Evolutionary conservation across 2,797 vertebrate species (phyloP).

Genomic region (Calcarius lapponicus): DNA sequence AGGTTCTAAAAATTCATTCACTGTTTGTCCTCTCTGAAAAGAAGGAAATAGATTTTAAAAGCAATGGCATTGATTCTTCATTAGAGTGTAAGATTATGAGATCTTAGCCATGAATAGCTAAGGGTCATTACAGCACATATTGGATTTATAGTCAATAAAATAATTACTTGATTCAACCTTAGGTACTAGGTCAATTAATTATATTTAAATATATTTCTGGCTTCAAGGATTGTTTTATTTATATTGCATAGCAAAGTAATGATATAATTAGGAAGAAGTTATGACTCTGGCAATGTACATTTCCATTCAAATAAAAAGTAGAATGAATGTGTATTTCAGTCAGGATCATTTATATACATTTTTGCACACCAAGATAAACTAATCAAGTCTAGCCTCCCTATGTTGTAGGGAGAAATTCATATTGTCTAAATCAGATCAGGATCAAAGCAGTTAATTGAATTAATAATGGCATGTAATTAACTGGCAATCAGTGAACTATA

Average conservation of each 20-base stretch:
- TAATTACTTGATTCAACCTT: constrained; percentile 74
- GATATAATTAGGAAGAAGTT: constrained; percentile 75
- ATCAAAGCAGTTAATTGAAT: not conserved
- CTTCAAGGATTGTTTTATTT: constrained; percentile 71
- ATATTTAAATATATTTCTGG: constrained; percentile 55
- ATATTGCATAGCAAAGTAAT: constrained; percentile 72
- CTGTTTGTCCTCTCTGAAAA: not conserved
- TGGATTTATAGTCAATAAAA: constrained; percentile 76
- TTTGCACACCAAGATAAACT: not conserved
- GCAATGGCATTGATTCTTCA: constrained; percentile 34
- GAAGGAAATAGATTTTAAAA: not conserved
- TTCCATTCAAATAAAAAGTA: constrained; percentile 27
- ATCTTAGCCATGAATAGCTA: constrained; percentile 61
- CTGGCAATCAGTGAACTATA: not conserved
- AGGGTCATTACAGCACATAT: constrained; percentile 63
- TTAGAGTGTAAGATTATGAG: constrained; percentile 63
- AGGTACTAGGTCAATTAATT: constrained; percentile 72
- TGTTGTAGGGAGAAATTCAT: not conserved
- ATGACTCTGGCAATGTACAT: constrained; percentile 66
- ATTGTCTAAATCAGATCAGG: not conserved
- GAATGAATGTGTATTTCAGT: constrained; percentile 50
- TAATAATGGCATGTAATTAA: constrained; percentile 13
- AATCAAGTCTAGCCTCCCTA: not conserved
- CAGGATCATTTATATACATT: not conserved
- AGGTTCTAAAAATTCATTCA: not conserved